These are phyloP conservation scores for Phenganax marumi DNA, from an alignment of 92 coral and sea anemone species.

Conservation along the genomic window DNA sequence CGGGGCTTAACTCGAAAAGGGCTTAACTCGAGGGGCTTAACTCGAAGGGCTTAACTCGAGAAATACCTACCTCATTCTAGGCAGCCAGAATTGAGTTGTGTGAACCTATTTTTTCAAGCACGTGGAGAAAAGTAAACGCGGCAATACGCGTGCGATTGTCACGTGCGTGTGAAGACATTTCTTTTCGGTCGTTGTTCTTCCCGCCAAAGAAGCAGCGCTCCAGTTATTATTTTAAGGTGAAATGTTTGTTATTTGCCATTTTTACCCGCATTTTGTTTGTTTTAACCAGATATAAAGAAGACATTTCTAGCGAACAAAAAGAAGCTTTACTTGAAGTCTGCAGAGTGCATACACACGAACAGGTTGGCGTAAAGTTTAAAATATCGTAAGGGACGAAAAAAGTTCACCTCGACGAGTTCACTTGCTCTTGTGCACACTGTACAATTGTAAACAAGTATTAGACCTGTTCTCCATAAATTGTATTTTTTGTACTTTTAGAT, in stretches of 20 bases:
- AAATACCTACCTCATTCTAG: too few species aligned
- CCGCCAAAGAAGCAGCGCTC: too few species aligned
- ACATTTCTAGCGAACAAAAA: slow-evolving; percentile 92
- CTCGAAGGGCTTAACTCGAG: too few species aligned
- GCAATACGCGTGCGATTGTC: too few species aligned
- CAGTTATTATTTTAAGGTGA: background rate
- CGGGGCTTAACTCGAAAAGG: too few species aligned
- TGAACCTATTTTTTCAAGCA: too few species aligned
- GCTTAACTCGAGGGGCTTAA: too few species aligned
- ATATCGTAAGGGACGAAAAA: background rate
- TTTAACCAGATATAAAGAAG: slow-evolving; percentile 80
- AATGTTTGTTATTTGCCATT: background rate
- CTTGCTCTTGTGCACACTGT: background rate
- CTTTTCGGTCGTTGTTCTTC: too few species aligned
- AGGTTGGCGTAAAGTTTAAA: slow-evolving; percentile 50
- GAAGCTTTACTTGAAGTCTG: slow-evolving; percentile 88
- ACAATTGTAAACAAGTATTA: background rate
- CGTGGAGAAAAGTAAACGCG: too few species aligned
- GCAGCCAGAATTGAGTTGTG: too few species aligned
- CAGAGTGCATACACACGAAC: slow-evolving; percentile 70
- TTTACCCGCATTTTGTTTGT: background rate
- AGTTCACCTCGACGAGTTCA: background rate
- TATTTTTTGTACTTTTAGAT: slow-evolving; percentile 47
- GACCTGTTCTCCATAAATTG: too few species aligned
- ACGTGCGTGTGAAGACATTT: too few species aligned